Conservation (phyloP, 2,797 vertebrate genomes). For the Scolopax bukidnonensis region DNA sequence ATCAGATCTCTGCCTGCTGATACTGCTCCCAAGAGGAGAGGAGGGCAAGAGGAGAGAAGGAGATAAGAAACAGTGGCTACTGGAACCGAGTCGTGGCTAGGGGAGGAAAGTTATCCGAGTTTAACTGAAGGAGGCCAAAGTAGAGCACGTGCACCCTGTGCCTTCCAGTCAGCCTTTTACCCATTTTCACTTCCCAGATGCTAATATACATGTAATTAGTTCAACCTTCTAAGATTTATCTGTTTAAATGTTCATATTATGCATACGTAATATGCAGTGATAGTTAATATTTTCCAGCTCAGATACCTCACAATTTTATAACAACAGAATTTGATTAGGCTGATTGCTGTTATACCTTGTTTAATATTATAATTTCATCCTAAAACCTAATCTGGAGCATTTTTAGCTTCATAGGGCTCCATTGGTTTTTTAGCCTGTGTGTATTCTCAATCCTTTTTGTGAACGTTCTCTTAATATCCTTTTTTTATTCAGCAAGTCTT, state of each 20-base stretch:
- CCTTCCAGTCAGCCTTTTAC: neutral
- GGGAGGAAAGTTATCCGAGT: neutral
- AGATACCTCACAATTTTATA: neutral
- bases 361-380: conserved; percentile 22
- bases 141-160: neutral
- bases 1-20: neutral
- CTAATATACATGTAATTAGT: neutral
- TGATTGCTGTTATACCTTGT: conserved; percentile 16
- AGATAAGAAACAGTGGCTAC: neutral
- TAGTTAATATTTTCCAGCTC: conserved; percentile 11
- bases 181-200: neutral
- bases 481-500: neutral
- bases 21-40: neutral
- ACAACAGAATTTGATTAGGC: neutral
- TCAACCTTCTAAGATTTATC: neutral
- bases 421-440: neutral
- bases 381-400: neutral
- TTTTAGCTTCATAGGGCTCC: neutral
- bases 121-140: neutral
- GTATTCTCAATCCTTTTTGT: neutral
- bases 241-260: neutral
- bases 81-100: neutral
- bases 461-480: neutral
- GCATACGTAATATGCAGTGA: neutral
- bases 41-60: neutral